Percentiles rank a stretch among this genome's conserved stretches.
Conservation (phyloP, 1,140 invertebrate species). For the Geopemphigus sp. region DNA sequence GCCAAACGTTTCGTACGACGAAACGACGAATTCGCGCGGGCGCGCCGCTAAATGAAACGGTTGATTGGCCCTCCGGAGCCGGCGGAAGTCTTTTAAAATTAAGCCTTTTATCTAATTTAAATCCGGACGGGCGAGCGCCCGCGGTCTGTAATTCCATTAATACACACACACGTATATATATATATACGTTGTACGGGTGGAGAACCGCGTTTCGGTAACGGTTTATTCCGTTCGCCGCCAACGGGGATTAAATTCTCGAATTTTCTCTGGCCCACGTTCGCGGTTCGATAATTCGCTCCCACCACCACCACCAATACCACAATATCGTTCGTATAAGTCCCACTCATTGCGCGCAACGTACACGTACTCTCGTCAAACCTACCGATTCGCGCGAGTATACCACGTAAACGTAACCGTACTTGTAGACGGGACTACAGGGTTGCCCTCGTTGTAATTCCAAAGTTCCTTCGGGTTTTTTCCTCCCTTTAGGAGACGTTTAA, state of each 20-base stretch:
- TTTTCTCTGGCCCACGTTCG: constrained; percentile 23
- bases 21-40: not conserved
- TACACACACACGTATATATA: too few relatives aligned
- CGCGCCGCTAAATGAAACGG: constrained; percentile 33
- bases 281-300: constrained; percentile 26
- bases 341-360: too few relatives aligned
- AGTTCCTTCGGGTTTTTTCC: too few relatives aligned
- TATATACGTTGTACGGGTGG: constrained; percentile 19
- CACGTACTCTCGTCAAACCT: too few relatives aligned
- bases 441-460: too few relatives aligned
- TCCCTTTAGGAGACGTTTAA: too few relatives aligned
- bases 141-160: constrained; percentile 46
- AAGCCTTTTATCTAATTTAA: constrained; percentile 50
- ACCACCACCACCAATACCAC: too few relatives aligned
- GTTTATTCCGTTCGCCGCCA: not conserved
- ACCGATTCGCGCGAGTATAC: too few relatives aligned
- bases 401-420: too few relatives aligned
- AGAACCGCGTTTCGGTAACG: constrained; percentile 15
- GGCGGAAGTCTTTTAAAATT: constrained; percentile 44
- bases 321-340: too few relatives aligned
- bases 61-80: constrained; percentile 35
- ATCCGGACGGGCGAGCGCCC: constrained; percentile 8
- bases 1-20: not conserved
- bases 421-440: too few relatives aligned
- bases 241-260: constrained; percentile 34